These are phyloP conservation scores for Callyntrura guangdongensis DNA, from an alignment of 2,888 invertebrate species.

Conservation along the genomic window DNA sequence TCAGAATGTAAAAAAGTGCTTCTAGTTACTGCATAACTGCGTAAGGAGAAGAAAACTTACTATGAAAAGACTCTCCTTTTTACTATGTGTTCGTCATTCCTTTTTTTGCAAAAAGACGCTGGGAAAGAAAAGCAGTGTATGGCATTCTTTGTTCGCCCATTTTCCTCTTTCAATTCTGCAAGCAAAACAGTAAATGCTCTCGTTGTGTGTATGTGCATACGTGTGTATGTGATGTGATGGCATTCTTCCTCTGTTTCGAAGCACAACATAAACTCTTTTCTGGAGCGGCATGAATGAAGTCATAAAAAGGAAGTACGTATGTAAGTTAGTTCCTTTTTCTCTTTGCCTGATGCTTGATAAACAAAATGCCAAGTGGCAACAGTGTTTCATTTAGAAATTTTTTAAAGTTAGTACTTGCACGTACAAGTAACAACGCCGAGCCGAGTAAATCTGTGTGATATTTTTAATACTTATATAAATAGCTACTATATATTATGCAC, in stretches of 20 bases:
- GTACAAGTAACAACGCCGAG: slow-evolving; percentile 1
- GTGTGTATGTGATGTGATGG: neutral
- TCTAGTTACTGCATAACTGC: neutral
- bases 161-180: slow-evolving; percentile 11
- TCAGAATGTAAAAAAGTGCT: neutral
- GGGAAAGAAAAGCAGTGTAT: slow-evolving; percentile 28
- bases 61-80: neutral
- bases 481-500: neutral
- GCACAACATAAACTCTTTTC: slow-evolving; percentile 36
- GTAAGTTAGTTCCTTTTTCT: slow-evolving; percentile 61
- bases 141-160: slow-evolving; percentile 46
- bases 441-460: slow-evolving; percentile 26
- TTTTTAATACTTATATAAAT: slow-evolving; percentile 46
- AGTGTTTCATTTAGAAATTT: slow-evolving; percentile 62
- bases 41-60: slow-evolving; percentile 11
- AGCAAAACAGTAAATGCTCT: slow-evolving; percentile 35
- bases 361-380: slow-evolving; percentile 64
- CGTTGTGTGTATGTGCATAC: neutral
- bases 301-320: slow-evolving; percentile 52
- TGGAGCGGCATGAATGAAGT: slow-evolving; percentile 50
- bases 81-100: neutral
- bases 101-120: slow-evolving; percentile 11
- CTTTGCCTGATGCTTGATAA: slow-evolving; percentile 54
- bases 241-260: neutral
- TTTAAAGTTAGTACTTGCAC: slow-evolving; percentile 24